Base-by-base conservation (phyloP, 2,113 vertebrate species). In the Corvus hawaiiensis region DNA sequence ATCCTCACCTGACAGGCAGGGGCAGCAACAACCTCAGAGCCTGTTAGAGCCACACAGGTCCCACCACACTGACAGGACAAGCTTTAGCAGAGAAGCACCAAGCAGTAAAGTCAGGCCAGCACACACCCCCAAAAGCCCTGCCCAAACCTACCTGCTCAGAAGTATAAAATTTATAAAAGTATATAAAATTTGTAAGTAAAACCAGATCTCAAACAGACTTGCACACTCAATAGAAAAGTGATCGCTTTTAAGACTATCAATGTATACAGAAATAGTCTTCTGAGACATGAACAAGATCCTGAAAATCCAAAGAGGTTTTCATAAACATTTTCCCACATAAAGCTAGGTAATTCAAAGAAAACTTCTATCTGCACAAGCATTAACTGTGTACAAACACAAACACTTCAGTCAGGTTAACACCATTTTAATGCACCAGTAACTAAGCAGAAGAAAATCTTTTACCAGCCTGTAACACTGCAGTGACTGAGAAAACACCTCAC, bases 41-140 rank as follows among this genome's bases (percentile, higher is more conserved):
- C 30, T 3, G 14, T 6, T 1, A 8, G 13, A 82, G 54, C 37
- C 79, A 54, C 32, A 27, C 22, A 6, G n/a, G 27, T 63, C 41
- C 20, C 46, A 7, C 9, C n/a, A 16, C 24, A 11, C 0, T 1
- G 8, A 48, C 15, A 23, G 33, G 33, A 71, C 1, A 0, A 28
- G 46, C 17, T 54, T 28, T 14, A 49, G 28, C 7, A 39, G 37
- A 54, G 66, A 13, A 89, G 26, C 23, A 46, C 33, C 10, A 8
- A 37, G 33, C 10, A 54, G 15, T 24, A 19, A 58, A 76, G 35
- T 16, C 52, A 71, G 61, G 8, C 23, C 30, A 30, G 46, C 27
- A 41, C 24, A 28, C 6, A 21, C 2, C 4, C 8, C 22, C 19
- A 17, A 30, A 61, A 30, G 8, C 16, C 52, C 32, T 33, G 52